These are phyloP conservation scores for Acipenser ruthenus DNA, from an alignment of 2,797 vertebrate species.

Conservation along the genomic window DNA sequence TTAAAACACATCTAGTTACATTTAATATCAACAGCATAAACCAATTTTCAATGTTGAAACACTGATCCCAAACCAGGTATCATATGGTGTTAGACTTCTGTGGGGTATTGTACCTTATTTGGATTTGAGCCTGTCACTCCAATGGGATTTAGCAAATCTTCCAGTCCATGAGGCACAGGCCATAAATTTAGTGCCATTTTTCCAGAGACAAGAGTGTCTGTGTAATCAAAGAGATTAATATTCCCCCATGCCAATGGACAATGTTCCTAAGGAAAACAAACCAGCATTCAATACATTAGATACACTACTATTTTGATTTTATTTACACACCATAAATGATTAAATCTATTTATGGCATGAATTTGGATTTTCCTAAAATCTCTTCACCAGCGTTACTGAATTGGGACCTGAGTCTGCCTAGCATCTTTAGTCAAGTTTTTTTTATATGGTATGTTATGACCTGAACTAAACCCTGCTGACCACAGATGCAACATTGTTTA, in stretches of 20 bases:
- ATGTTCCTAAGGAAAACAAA: conserved; percentile 70
- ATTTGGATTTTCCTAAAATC: too few species aligned
- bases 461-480: too few species aligned
- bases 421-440: too few species aligned
- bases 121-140: conserved; percentile 95
- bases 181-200: conserved; percentile 97
- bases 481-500: too few species aligned
- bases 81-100: not conserved
- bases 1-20: not conserved
- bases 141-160: conserved; percentile 91
- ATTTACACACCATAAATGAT: too few species aligned
- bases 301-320: too few species aligned
- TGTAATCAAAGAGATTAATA: conserved; percentile 94
- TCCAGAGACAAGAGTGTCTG: conserved; percentile 86
- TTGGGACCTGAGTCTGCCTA: too few species aligned
- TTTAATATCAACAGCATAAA: too few species aligned
- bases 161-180: conserved; percentile 92
- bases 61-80: conserved; percentile 12
- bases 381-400: too few species aligned
- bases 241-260: conserved; percentile 96
- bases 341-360: too few species aligned
- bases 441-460: too few species aligned
- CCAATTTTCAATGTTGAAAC: not conserved
- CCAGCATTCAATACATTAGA: too few species aligned
- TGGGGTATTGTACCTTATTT: conserved; percentile 70